A percentile compares a stretch with the other conserved stretches of the same genome.
Conservation (phyloP, 2,888 invertebrate species). For the Norana najaformis region DNA sequence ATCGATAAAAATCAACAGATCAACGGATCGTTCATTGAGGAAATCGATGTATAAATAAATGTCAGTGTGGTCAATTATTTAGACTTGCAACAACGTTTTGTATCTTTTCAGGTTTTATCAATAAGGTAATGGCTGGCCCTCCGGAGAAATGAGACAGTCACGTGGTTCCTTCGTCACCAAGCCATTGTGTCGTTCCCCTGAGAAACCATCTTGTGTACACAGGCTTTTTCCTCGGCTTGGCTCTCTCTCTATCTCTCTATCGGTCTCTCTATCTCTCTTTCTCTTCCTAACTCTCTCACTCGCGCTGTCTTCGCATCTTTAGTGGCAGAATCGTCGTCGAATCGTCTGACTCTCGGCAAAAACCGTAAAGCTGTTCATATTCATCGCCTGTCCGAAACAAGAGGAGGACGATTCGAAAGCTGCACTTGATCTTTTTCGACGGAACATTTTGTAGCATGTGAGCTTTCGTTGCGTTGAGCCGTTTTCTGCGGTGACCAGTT, state of each 20-base stretch:
- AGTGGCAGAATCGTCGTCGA: too few relatives aligned
- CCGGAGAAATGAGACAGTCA: neutral
- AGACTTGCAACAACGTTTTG: neutral
- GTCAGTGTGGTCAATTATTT: neutral
- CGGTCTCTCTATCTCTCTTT: neutral
- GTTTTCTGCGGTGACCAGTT: neutral
- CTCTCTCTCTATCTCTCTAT: neutral
- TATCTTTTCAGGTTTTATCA: neutral
- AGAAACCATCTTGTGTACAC: neutral
- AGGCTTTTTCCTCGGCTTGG: neutral
- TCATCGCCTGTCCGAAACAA: neutral
- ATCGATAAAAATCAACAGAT: neutral
- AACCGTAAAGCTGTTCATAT: constrained; percentile 6
- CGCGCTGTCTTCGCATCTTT: too few relatives aligned
- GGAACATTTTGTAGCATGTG: neutral
- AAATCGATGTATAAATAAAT: neutral
- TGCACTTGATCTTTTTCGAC: neutral
- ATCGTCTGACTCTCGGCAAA: too few relatives aligned
- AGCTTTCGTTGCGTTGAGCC: neutral
- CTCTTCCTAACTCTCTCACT: neutral
- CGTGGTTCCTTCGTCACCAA: constrained; percentile 5
- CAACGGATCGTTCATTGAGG: neutral
- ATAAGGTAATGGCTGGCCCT: neutral
- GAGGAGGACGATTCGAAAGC: neutral
- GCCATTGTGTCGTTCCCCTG: neutral